Evolutionary conservation across 2,113 vertebrate species (phyloP).

Genomic region (Lonchura striata): DNA sequence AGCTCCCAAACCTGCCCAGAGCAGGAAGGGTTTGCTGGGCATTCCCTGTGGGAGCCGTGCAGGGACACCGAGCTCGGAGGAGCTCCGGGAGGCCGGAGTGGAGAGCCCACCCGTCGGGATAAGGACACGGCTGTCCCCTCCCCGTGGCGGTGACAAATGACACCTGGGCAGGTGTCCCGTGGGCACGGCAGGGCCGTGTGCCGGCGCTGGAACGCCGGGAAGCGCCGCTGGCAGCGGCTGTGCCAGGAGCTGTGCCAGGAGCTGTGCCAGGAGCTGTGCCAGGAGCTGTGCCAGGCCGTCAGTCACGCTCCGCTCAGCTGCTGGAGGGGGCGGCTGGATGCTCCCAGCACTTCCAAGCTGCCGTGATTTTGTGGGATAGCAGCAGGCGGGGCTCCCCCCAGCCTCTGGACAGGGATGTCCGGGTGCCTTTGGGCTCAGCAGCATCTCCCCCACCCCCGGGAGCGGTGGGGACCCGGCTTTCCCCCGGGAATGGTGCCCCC

Average conservation of each 20-base stretch:
- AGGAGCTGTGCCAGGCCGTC: neutral
- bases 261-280: neutral
- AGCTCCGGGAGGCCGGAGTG: rapidly evolving
- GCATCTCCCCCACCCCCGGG: too few species aligned
- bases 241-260: neutral
- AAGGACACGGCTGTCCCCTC: rapidly evolving
- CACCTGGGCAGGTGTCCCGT: neutral
- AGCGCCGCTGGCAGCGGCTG: neutral
- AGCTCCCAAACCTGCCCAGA: rapidly evolving
- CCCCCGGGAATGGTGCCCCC: neutral
- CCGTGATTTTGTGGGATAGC: neutral
- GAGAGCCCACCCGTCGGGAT: rapidly evolving
- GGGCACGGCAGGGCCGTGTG: neutral
- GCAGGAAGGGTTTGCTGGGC: neutral
- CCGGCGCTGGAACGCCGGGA: neutral
- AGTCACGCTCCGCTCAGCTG: slow-evolving; percentile 30
- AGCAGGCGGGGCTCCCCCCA: rapidly evolving
- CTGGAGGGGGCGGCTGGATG: neutral
- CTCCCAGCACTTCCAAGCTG: neutral
- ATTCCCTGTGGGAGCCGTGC: rapidly evolving
- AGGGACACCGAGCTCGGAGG: rapidly evolving
- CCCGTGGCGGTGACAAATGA: neutral
- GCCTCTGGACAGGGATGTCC: rapidly evolving
- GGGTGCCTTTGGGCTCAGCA: neutral
- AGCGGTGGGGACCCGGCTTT: too few species aligned